A percentile compares a stretch with the other conserved stretches of the same genome.
Evolutionary conservation across 2,888 invertebrate species (phyloP).

Genomic region (Drosophila atripex): DNA sequence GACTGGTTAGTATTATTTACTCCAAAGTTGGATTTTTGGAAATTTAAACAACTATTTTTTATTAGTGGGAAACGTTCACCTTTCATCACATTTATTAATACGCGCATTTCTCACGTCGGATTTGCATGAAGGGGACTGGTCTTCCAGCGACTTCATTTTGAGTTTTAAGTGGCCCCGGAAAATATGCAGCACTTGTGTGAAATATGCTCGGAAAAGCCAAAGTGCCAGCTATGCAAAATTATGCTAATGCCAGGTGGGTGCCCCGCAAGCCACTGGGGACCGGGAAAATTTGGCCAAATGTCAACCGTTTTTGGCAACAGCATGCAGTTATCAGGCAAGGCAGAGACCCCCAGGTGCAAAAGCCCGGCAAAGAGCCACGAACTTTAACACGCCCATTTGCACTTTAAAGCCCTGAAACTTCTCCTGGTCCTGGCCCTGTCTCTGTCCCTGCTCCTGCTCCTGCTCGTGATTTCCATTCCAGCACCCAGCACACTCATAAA

Average conservation of each 20-base stretch:
- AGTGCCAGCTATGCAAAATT: conserved; percentile 71
- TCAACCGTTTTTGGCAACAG: conserved; percentile 56
- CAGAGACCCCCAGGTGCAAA: conserved; percentile 27
- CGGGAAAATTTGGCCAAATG: conserved; percentile 63
- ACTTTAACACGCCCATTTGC: conserved; percentile 69
- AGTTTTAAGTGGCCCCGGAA: conserved; percentile 69
- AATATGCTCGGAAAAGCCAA: conserved; percentile 60
- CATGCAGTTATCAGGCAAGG: conserved; percentile 52
- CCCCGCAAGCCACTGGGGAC: background rate
- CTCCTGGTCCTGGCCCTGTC: background rate
- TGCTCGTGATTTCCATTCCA: conserved; percentile 13
- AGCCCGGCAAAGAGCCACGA: conserved; percentile 44
- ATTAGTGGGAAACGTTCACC: background rate
- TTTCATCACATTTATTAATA: conserved; percentile 64
- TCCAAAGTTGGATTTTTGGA: too few relatives aligned
- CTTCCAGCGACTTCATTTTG: conserved; percentile 72
- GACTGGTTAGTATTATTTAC: too few relatives aligned
- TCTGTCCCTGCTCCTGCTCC: too few relatives aligned
- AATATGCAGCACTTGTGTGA: conserved; percentile 73
- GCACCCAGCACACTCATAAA: conserved; percentile 69
- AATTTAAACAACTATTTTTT: background rate
- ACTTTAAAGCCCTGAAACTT: conserved; percentile 61
- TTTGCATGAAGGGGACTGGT: conserved; percentile 52
- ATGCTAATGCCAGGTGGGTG: conserved; percentile 70
- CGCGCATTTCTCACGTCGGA: conserved; percentile 65